A percentile compares a stretch with the other conserved stretches of the same genome.
Conservation (phyloP, 2,113 vertebrate genomes). For the Ariopsis seemanni region DNA sequence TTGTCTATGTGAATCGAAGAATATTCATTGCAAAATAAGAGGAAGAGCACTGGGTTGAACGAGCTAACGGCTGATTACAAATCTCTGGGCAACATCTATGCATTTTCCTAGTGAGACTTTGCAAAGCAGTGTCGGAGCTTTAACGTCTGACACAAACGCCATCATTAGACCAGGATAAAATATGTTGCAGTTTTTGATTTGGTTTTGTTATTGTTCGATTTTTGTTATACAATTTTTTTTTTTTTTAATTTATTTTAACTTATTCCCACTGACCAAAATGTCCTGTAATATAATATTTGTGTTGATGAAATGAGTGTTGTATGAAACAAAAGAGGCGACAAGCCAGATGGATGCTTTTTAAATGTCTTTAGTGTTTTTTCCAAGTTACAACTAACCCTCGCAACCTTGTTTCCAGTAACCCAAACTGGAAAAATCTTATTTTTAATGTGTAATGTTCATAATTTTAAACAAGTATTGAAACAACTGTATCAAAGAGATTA, state of each 20-base stretch:
- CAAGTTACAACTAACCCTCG: not conserved
- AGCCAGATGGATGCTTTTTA: conserved; percentile 4
- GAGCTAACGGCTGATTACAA: conserved; percentile 1
- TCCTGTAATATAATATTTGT: conserved; percentile 2
- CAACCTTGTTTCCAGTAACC: not conserved
- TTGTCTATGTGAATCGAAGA: not conserved
- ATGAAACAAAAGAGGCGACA: conserved; percentile 18
- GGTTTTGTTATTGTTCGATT: conserved; percentile 11
- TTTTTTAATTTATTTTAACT: conserved; percentile 20
- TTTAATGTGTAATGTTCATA: conserved; percentile 22
- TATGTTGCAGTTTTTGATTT: conserved; percentile 5
- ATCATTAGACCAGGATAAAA: conserved; percentile 1
- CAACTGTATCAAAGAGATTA: not conserved
- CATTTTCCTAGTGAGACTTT: conserved; percentile 31
- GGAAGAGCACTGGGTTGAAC: not conserved
- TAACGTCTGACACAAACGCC: not conserved
- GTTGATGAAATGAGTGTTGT: conserved; percentile 21
- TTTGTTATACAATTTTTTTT: conserved; percentile 9
- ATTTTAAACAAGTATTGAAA: not conserved
- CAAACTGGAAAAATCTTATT: not conserved
- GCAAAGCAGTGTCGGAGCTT: conserved; percentile 1
- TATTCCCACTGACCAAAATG: conserved; percentile 35
- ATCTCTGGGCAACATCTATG: conserved; percentile 40
- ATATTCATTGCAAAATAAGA: not conserved
- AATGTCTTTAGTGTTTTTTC: not conserved